phyloP scores from a whole-genome alignment of 2,797 vertebrate species.

The Ataeniobius toweri region DNA sequence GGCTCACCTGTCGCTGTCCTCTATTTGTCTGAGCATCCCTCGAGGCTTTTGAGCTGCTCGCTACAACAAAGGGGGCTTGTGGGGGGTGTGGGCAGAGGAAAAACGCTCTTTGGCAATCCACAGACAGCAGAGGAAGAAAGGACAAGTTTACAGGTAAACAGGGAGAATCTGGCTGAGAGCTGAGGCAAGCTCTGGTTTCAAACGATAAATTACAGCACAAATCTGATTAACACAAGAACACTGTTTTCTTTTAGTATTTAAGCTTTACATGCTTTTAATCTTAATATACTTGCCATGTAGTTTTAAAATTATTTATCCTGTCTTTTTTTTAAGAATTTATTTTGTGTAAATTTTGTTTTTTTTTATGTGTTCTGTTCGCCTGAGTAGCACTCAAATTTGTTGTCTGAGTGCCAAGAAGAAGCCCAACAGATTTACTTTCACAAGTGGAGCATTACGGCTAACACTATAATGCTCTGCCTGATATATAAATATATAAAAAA shows the following conservation, averaged over 20 bases:
- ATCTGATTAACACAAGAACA: slow-evolving; percentile 12
- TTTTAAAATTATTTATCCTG: background rate
- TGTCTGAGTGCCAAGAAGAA: too few species aligned
- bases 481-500: too few species aligned
- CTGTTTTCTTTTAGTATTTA: slow-evolving; percentile 20
- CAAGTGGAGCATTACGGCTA: too few species aligned
- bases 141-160: slow-evolving; percentile 75
- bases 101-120: slow-evolving; percentile 53
- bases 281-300: background rate
- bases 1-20: slow-evolving; percentile 68
- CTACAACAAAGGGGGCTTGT: slow-evolving; percentile 65
- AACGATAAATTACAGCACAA: slow-evolving; percentile 48
- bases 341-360: too few species aligned
- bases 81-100: slow-evolving; percentile 36
- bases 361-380: too few species aligned
- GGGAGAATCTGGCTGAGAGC: slow-evolving; percentile 62
- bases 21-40: slow-evolving; percentile 75
- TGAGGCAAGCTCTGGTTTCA: slow-evolving; percentile 56
- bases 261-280: slow-evolving; percentile 27
- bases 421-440: too few species aligned
- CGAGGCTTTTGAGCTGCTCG: slow-evolving; percentile 67
- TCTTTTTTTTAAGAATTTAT: too few species aligned
- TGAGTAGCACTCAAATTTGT: too few species aligned
- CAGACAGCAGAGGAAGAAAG: slow-evolving; percentile 65
- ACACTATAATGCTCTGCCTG: too few species aligned